Evolutionary conservation across 2,888 invertebrate genomes (phyloP), one percentile per base, ranked within the genome.

Genomic region (Thelaira solivaga): DNA sequence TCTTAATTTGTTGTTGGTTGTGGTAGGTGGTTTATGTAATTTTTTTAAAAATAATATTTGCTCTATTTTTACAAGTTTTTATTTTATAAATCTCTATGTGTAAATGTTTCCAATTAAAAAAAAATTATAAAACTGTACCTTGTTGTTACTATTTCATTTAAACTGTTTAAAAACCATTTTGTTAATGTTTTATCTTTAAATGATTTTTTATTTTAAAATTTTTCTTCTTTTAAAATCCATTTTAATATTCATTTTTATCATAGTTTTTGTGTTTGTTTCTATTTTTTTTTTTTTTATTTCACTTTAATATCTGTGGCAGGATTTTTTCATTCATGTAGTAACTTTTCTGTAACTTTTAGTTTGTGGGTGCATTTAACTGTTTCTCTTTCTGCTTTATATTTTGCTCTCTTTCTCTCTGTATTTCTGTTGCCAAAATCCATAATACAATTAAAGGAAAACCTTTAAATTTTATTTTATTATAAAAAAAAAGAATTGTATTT

Each of bases 211-310:
- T 67, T 24, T 74, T 41, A 71, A 73, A 76, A 76, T 29, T 51
- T n/a, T 61, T 2, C 34, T 51, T 73, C 26, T 64, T 68, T 78
- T 69, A 74, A 67, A 67, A 75, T 76, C 64, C 61, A 74, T 78
- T 71, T n/a, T 78, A 82, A 80, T 83, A 85, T 61, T 61, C 41
- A 79, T 77, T 81, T 81, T 80, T 83, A 53, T 78, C 34, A 13
- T 62, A 24, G 47, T 73, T 75, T 24, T 43, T 11, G 49, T 49
- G 75, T 22, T 22, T 41, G 55, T 53, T 2, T 51, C 13, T 61
- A 5, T 57, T 34, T 45, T 18, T 36, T 51, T 31, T 62, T 45
- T 47, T 62, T 64, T 49, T 31, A 31, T 34, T 62, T 61, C 72
- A 71, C 69, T 72, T 62, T 55, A 59, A 47, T 53, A 64, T 61